phyloP scores from a whole-genome alignment of 2,888 invertebrate species.

The Lumbricus terrestris region DNA sequence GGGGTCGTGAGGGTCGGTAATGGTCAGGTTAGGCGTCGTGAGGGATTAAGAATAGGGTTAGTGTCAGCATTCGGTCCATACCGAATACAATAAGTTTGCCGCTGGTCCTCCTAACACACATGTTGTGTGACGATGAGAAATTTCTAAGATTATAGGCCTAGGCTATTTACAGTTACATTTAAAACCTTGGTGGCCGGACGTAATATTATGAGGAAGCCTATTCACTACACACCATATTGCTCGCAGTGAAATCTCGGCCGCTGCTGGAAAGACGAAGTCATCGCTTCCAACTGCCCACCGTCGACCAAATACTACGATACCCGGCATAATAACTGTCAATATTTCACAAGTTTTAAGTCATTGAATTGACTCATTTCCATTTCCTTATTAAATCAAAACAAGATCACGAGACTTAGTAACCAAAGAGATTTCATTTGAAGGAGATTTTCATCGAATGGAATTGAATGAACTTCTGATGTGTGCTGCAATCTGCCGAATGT shows the following conservation, averaged over 20 bases:
- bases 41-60: too few species aligned
- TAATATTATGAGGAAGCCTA: background rate
- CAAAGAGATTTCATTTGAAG: background rate
- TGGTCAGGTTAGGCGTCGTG: too few species aligned
- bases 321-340: constrained; percentile 71
- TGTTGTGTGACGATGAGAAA: too few species aligned
- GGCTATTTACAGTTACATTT: too few species aligned
- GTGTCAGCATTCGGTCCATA: too few species aligned
- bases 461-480: background rate
- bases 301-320: constrained; percentile 79
- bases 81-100: too few species aligned
- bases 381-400: background rate
- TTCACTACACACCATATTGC: constrained; percentile 60
- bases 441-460: background rate
- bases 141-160: too few species aligned
- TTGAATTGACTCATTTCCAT: too few species aligned
- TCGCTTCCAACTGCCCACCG: constrained; percentile 89
- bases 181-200: background rate
- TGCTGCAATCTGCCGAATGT: background rate
- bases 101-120: too few species aligned
- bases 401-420: background rate
- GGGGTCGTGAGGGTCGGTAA: too few species aligned
- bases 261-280: constrained; percentile 82
- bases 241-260: constrained; percentile 61
- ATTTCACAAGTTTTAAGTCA: background rate